Conservation (phyloP, 2,797 vertebrate genomes). For the Rallus crepitans region DNA sequence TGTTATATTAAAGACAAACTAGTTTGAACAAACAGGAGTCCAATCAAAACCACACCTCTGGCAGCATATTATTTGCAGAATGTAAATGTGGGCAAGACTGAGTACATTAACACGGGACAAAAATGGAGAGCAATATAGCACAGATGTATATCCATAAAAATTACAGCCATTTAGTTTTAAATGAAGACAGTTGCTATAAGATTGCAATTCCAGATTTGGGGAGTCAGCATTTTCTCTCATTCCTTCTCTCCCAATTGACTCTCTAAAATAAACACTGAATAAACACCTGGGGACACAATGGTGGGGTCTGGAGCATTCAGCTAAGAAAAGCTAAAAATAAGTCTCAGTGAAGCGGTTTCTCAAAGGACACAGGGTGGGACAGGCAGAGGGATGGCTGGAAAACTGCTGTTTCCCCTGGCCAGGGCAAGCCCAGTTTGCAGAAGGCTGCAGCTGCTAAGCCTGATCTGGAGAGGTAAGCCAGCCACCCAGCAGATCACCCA, state of each 20-base stretch:
- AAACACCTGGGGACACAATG: not conserved
- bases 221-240: not conserved
- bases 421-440: conserved; percentile 75
- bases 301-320: conserved; percentile 25
- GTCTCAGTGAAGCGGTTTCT: conserved; percentile 39
- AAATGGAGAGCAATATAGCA: not conserved
- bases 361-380: conserved; percentile 59
- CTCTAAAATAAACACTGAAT: not conserved
- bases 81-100: not conserved
- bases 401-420: conserved; percentile 66
- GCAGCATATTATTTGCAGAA: not conserved
- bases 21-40: not conserved
- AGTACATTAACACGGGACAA: not conserved
- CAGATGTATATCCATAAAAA: not conserved
- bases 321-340: not conserved
- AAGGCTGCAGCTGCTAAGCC: conserved; percentile 67
- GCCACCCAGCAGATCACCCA: conserved; percentile 44
- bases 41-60: not conserved
- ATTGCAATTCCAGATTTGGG: not conserved
- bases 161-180: not conserved
- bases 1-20: not conserved
- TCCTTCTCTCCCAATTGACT: not conserved
- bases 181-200: not conserved
- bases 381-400: conserved; percentile 60
- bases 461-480: conserved; percentile 71